A percentile compares a stretch with the other conserved stretches of the same genome.
Conservation (phyloP, 2,888 invertebrate genomes). For the Oscheius sp. region DNA sequence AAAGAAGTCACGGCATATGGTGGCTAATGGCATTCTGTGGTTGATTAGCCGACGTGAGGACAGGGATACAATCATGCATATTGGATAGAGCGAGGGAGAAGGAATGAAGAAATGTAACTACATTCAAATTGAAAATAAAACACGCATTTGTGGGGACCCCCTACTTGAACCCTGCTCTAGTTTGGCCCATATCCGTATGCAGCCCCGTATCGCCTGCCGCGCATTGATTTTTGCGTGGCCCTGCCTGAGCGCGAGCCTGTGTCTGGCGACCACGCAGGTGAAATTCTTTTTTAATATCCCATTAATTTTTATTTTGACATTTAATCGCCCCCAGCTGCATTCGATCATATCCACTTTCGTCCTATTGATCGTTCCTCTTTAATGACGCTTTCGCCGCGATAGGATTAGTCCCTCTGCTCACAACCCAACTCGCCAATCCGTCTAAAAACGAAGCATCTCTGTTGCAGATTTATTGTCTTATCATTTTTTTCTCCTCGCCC, state of each 20-base stretch:
- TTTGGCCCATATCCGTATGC: constrained; percentile 35
- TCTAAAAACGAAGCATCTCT: too few relatives aligned
- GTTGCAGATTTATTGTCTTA: constrained; percentile 12
- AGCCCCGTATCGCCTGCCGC: constrained; percentile 33
- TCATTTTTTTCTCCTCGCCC: constrained; percentile 6
- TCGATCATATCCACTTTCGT: constrained; percentile 10
- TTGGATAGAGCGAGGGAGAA: background rate
- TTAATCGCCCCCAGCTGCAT: background rate
- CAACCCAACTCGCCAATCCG: constrained; percentile 7
- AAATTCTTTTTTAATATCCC: constrained; percentile 20
- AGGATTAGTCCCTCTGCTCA: constrained; percentile 20
- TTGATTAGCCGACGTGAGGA: constrained; percentile 16
- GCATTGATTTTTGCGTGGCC: constrained; percentile 35
- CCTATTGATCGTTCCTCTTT: constrained; percentile 24
- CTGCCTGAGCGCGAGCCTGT: constrained; percentile 29
- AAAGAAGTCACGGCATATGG: constrained; percentile 17
- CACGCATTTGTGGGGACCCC: constrained; percentile 16
- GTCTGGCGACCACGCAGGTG: constrained; percentile 25
- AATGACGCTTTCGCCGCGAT: constrained; percentile 20
- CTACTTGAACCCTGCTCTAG: constrained; percentile 12
- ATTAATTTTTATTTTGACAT: constrained; percentile 1
- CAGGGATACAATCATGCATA: constrained; percentile 7
- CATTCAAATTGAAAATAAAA: background rate
- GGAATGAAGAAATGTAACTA: background rate
- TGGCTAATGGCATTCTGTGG: constrained; percentile 12